A percentile compares a stretch with the other conserved stretches of the same genome.
Conservation (phyloP, 1,140 invertebrate species). For the Drosophila fuyamai region DNA sequence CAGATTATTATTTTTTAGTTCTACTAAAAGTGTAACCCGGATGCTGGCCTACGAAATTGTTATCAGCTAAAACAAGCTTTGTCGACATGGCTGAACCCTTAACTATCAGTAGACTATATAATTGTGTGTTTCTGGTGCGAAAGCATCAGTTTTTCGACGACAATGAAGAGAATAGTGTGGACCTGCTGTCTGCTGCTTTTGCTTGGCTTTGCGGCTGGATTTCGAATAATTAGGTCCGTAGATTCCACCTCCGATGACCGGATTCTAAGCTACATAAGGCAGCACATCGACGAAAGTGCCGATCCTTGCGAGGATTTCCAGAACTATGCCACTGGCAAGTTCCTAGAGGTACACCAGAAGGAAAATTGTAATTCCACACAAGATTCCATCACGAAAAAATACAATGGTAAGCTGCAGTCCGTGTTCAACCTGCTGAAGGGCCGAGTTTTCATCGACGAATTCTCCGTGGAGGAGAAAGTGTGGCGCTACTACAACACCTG, state of each 20-base stretch:
- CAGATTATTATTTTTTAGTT: too few relatives aligned
- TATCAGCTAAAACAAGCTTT: not conserved
- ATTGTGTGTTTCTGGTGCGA: not conserved
- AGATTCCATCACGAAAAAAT: not conserved
- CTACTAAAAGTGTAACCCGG: too few relatives aligned
- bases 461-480: constrained; percentile 18
- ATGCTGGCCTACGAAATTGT: not conserved
- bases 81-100: not conserved
- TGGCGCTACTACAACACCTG: constrained; percentile 21
- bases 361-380: too few relatives aligned
- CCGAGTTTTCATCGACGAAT: constrained; percentile 3
- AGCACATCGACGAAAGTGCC: not conserved
- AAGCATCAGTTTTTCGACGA: not conserved
- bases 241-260: not conserved
- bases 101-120: not conserved
- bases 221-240: not conserved
- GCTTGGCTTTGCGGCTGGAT: not conserved
- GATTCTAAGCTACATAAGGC: not conserved
- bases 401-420: not conserved
- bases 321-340: too few relatives aligned
- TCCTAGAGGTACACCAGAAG: too few relatives aligned
- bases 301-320: not conserved
- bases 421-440: not conserved
- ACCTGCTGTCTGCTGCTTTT: not conserved
- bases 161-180: not conserved